phyloP scores from a whole-genome alignment of 1,140 invertebrate genomes.

The Drosophila trapezifrons region DNA sequence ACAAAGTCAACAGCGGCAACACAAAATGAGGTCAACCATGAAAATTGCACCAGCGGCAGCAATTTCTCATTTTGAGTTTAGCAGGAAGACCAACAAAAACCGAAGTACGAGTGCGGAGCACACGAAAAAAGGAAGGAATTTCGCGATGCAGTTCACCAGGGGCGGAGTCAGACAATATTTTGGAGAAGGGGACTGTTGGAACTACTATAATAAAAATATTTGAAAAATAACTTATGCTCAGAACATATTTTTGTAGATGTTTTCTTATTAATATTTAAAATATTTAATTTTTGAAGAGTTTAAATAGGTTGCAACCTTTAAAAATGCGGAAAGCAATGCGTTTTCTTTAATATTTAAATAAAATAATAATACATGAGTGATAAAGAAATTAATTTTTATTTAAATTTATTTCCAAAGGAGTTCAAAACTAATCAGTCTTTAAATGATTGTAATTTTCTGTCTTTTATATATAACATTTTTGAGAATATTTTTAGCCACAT shows the following conservation, averaged over 20 bases:
- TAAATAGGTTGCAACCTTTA: too few relatives aligned
- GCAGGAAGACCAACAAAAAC: conserved; percentile 62
- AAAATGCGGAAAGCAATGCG: too few relatives aligned
- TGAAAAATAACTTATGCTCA: neutral
- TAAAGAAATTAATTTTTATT: too few relatives aligned
- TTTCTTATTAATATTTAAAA: too few relatives aligned
- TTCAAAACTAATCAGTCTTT: too few relatives aligned
- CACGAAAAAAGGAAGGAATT: conserved; percentile 61
- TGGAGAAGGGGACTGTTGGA: neutral
- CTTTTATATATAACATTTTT: neutral
- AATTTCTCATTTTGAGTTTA: conserved; percentile 83
- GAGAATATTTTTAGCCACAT: neutral
- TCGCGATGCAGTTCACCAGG: conserved; percentile 49
- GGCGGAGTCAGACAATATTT: neutral
- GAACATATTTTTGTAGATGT: too few relatives aligned
- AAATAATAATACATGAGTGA: too few relatives aligned
- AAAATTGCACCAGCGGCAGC: conserved; percentile 77
- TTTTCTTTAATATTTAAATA: too few relatives aligned
- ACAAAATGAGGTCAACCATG: conserved; percentile 78
- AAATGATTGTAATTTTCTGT: too few relatives aligned
- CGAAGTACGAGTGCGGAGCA: conserved; percentile 21
- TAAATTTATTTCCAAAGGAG: too few relatives aligned
- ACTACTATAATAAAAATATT: neutral
- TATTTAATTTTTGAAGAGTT: too few relatives aligned
- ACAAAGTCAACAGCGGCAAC: conserved; percentile 71